A percentile compares a stretch with the other conserved stretches of the same genome.
These are phyloP conservation scores for Tetrapedia diversipes DNA, from an alignment of 2,888 invertebrate genomes.

Conservation along the genomic window DNA sequence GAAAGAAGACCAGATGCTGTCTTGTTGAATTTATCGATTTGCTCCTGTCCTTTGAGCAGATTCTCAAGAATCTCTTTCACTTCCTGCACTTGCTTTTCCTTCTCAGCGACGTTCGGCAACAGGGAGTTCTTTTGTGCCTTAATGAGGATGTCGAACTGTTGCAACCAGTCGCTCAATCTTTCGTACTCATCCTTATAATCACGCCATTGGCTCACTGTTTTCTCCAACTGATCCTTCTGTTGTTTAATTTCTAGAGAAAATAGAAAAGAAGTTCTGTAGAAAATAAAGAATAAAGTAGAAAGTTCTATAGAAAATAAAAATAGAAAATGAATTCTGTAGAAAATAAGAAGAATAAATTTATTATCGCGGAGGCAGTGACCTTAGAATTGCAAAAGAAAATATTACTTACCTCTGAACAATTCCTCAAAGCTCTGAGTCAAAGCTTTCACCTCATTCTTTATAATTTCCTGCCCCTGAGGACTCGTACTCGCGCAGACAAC, in stretches of 20 bases:
- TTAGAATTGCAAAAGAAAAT: not conserved
- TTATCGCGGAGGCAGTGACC: too few relatives aligned
- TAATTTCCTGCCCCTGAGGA: conserved; percentile 89
- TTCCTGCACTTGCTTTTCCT: conserved; percentile 92
- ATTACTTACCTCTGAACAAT: conserved; percentile 87
- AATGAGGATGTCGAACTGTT: conserved; percentile 94
- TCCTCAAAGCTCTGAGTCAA: conserved; percentile 92
- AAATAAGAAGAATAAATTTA: too few relatives aligned
- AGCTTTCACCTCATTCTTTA: conserved; percentile 93
- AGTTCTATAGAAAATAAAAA: too few relatives aligned
- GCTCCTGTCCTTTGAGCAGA: conserved; percentile 90
- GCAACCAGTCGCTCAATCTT: conserved; percentile 94
- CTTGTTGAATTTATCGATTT: conserved; percentile 92
- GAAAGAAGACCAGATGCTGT: conserved; percentile 90
- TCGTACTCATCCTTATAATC: conserved; percentile 97
- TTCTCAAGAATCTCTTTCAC: conserved; percentile 90
- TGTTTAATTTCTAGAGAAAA: conserved; percentile 87
- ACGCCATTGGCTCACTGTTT: conserved; percentile 92
- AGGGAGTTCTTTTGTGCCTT: conserved; percentile 95
- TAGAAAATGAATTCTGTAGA: too few relatives aligned
- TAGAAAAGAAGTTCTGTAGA: not conserved
- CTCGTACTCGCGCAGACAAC: conserved; percentile 94
- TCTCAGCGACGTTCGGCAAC: conserved; percentile 91
- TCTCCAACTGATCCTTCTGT: conserved; percentile 92
- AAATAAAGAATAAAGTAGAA: too few relatives aligned